phyloP scores from a whole-genome alignment of 2,888 invertebrate species.

The Pandemis corylana region DNA sequence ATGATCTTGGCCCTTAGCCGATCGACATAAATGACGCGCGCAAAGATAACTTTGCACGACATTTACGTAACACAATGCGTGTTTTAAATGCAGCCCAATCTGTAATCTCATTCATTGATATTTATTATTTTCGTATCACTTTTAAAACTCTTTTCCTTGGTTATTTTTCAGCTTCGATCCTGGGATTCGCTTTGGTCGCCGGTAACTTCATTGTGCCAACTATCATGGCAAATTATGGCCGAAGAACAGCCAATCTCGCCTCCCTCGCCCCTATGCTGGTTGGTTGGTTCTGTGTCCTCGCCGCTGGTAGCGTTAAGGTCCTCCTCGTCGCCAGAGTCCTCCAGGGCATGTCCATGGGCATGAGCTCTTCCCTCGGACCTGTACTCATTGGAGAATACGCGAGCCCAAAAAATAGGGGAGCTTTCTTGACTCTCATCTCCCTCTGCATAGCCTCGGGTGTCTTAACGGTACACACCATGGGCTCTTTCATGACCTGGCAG shows the following conservation, averaged over 20 bases:
- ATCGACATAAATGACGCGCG: neutral
- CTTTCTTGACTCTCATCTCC: slow-evolving; percentile 82
- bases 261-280: slow-evolving; percentile 71
- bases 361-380: slow-evolving; percentile 71
- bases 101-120: neutral
- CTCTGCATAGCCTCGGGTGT: slow-evolving; percentile 84
- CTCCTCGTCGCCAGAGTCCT: slow-evolving; percentile 60
- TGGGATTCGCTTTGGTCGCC: slow-evolving; percentile 58
- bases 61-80: neutral
- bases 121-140: neutral
- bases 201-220: slow-evolving; percentile 60
- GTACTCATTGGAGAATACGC: slow-evolving; percentile 82
- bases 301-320: slow-evolving; percentile 61
- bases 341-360: slow-evolving; percentile 76
- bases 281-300: slow-evolving; percentile 81
- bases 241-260: slow-evolving; percentile 75
- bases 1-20: neutral
- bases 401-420: slow-evolving; percentile 84
- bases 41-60: slow-evolving; percentile 2
- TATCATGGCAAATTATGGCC: slow-evolving; percentile 81
- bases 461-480: slow-evolving; percentile 84
- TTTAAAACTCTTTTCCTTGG: neutral
- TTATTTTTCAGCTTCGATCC: slow-evolving; percentile 60
- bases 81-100: neutral
- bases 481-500: slow-evolving; percentile 84